Evolutionary conservation across 2,888 invertebrate species (phyloP).

Genomic region (Folsomia manolachei): DNA sequence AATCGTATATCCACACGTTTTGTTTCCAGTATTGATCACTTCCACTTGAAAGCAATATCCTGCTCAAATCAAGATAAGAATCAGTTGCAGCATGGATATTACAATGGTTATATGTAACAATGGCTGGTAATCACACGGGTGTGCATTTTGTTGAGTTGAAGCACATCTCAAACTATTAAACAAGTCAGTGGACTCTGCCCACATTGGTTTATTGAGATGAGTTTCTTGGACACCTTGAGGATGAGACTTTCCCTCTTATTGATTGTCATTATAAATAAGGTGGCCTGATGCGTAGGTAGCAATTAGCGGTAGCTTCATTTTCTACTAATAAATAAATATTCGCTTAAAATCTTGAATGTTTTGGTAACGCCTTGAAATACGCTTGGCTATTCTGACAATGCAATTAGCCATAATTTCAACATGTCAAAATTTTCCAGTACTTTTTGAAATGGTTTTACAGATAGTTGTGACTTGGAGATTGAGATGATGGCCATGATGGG

Average conservation of each 20-base stretch:
- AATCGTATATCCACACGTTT: neutral
- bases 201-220: slow-evolving; percentile 2
- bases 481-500: too few relatives aligned
- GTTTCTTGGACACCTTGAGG: neutral
- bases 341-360: neutral
- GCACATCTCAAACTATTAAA: neutral
- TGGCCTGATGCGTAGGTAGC: neutral
- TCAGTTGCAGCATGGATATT: neutral
- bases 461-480: too few relatives aligned
- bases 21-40: neutral
- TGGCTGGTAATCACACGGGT: neutral
- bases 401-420: too few relatives aligned
- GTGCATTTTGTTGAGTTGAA: too few relatives aligned
- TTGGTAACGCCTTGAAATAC: neutral
- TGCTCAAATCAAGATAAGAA: neutral
- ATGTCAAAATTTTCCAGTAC: too few relatives aligned
- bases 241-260: slow-evolving; percentile 1
- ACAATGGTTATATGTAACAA: neutral
- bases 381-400: too few relatives aligned
- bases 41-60: neutral
- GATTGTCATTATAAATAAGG: slow-evolving; percentile 7
- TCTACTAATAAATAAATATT: neutral
- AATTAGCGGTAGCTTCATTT: neutral
- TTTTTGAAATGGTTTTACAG: too few relatives aligned
- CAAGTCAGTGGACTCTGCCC: slow-evolving; percentile 15